Percentiles rank a stretch among this genome's conserved stretches.
These are phyloP conservation scores for Drosophila baimaii DNA, from an alignment of 1,140 invertebrate species.

Conservation along the genomic window DNA sequence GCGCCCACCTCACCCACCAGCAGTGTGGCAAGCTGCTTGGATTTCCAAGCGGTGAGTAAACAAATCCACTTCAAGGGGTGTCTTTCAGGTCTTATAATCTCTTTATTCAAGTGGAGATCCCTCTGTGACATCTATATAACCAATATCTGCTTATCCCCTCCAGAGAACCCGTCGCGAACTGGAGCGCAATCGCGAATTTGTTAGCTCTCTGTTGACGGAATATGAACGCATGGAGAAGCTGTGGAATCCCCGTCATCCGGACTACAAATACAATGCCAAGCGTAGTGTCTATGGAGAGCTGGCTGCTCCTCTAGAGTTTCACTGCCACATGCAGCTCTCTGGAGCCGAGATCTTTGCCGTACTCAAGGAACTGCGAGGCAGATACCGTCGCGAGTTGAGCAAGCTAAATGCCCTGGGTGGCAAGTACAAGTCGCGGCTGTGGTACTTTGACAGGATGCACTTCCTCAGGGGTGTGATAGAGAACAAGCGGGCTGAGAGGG, in stretches of 20 bases:
- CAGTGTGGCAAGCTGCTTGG: constrained; percentile 56
- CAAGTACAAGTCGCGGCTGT: constrained; percentile 69
- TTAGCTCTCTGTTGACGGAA: constrained; percentile 57
- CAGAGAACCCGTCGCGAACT: constrained; percentile 67
- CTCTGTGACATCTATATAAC: not conserved
- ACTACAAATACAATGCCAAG: constrained; percentile 79
- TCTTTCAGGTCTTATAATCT: not conserved
- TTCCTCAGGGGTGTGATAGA: constrained; percentile 72
- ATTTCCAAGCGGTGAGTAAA: constrained; percentile 61
- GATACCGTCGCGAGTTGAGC: constrained; percentile 68
- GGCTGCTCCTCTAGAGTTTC: constrained; percentile 56
- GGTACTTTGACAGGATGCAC: constrained; percentile 75
- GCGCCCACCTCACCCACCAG: constrained; percentile 64
- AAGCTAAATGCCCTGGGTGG: constrained; percentile 56
- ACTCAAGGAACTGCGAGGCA: constrained; percentile 65
- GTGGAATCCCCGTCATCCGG: constrained; percentile 77
- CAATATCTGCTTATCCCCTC: too few relatives aligned
- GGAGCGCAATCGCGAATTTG: constrained; percentile 71
- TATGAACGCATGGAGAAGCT: constrained; percentile 75
- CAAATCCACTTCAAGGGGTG: not conserved
- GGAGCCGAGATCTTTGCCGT: constrained; percentile 71
- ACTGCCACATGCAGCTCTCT: constrained; percentile 58
- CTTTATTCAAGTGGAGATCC: not conserved
- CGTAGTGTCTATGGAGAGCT: constrained; percentile 68
- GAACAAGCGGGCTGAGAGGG: constrained; percentile 65